Conservation (phyloP, 1,140 invertebrate species). For the Holcopasites calliopsidis region DNA sequence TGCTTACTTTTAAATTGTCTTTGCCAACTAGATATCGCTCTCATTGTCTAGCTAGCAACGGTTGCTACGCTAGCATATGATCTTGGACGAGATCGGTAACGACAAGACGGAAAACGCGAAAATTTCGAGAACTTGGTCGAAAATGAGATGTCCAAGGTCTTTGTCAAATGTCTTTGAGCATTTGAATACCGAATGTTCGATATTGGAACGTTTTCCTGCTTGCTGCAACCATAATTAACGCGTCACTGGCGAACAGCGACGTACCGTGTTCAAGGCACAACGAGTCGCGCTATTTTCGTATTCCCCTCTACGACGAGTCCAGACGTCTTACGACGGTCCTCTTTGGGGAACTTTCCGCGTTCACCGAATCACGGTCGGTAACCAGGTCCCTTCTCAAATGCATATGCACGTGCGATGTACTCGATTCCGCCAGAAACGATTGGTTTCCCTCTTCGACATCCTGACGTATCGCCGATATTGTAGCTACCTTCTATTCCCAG, state of each 20-base stretch:
- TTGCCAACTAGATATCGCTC: slow-evolving; percentile 2
- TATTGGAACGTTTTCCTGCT: too few relatives aligned
- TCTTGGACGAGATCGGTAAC: neutral
- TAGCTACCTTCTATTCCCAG: slow-evolving; percentile 73
- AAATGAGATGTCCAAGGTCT: too few relatives aligned
- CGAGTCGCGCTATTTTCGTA: slow-evolving; percentile 39
- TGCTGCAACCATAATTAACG: too few relatives aligned
- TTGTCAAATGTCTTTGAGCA: too few relatives aligned
- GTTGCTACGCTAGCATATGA: neutral
- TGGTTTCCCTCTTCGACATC: slow-evolving; percentile 69
- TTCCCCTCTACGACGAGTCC: neutral
- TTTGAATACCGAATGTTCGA: too few relatives aligned
- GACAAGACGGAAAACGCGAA: too few relatives aligned
- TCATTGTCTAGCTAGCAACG: neutral
- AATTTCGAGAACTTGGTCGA: too few relatives aligned
- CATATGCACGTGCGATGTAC: slow-evolving; percentile 64
- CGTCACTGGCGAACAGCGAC: too few relatives aligned
- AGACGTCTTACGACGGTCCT: slow-evolving; percentile 53
- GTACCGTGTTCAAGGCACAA: too few relatives aligned
- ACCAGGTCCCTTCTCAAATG: slow-evolving; percentile 67
- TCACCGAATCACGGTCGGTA: slow-evolving; percentile 73
- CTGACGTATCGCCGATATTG: slow-evolving; percentile 75
- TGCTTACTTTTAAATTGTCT: neutral
- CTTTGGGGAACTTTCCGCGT: slow-evolving; percentile 60
- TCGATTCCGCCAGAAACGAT: slow-evolving; percentile 67